Conservation (phyloP, 1,140 invertebrate genomes). For the Tribolium madens region DNA sequence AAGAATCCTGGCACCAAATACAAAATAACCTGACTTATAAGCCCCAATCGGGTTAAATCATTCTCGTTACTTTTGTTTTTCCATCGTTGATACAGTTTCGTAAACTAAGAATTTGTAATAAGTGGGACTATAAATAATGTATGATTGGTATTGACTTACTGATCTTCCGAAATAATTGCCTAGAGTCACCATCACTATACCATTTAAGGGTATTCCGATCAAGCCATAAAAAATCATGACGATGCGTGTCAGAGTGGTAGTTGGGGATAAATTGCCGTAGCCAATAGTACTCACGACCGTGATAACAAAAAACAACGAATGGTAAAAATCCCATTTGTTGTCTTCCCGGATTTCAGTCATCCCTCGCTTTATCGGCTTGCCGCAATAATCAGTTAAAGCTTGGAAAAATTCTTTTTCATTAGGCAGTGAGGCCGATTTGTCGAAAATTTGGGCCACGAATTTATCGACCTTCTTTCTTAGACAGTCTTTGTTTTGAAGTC, state of each 20-base stretch:
- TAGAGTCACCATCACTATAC: constrained; percentile 83
- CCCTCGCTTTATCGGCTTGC: constrained; percentile 74
- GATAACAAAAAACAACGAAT: constrained; percentile 94
- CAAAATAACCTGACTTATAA: constrained; percentile 81
- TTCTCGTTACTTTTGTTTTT: constrained; percentile 75
- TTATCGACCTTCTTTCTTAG: constrained; percentile 79
- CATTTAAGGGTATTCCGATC: constrained; percentile 95
- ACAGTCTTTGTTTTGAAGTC: constrained; percentile 71
- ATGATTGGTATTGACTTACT: constrained; percentile 67
- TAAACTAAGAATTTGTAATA: constrained; percentile 68
- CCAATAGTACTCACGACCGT: constrained; percentile 96
- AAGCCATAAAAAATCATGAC: constrained; percentile 94
- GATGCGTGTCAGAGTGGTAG: constrained; percentile 83
- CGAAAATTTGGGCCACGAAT: constrained; percentile 55
- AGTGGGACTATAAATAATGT: background rate
- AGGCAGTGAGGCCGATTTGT: constrained; percentile 30
- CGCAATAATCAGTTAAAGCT: constrained; percentile 77
- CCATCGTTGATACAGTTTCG: constrained; percentile 79
- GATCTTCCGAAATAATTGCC: constrained; percentile 84
- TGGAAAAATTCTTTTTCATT: constrained; percentile 72
- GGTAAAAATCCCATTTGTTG: constrained; percentile 94
- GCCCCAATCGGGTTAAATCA: constrained; percentile 76
- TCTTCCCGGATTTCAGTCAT: constrained; percentile 71
- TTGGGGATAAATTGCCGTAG: constrained; percentile 92
- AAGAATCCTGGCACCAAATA: constrained; percentile 88